Evolutionary conservation across 2,888 invertebrate species (phyloP).

Genomic region (Anorthoa munda): DNA sequence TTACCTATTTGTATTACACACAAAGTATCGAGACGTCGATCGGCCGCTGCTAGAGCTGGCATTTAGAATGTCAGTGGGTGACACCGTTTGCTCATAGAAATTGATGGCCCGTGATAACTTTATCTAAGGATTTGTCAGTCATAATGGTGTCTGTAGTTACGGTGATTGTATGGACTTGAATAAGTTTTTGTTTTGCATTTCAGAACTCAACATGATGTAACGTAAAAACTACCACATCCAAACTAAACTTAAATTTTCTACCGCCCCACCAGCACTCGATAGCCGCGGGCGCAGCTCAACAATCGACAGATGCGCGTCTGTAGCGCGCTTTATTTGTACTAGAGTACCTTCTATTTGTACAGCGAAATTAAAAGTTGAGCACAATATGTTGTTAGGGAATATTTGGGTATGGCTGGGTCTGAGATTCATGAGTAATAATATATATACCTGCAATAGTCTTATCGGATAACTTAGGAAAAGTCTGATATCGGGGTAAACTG

Average conservation of each 20-base stretch:
- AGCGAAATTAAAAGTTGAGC: conserved; percentile 63
- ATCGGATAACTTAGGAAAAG: background rate
- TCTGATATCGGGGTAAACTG: background rate
- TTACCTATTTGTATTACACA: too few relatives aligned
- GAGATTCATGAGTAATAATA: background rate
- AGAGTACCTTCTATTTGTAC: conserved; percentile 63
- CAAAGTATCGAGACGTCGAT: too few relatives aligned
- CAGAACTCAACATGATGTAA: background rate
- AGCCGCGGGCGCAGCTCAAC: conserved; percentile 65
- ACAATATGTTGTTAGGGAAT: conserved; percentile 59
- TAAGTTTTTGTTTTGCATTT: too few relatives aligned
- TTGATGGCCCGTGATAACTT: too few relatives aligned
- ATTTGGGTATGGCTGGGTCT: background rate
- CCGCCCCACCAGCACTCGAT: conserved; percentile 6
- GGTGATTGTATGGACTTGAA: too few relatives aligned
- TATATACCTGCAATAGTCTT: too few relatives aligned
- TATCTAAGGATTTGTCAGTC: too few relatives aligned
- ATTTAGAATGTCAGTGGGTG: too few relatives aligned
- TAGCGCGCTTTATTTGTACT: conserved; percentile 49
- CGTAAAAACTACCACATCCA: conserved; percentile 41
- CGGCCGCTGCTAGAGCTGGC: too few relatives aligned
- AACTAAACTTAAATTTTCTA: background rate
- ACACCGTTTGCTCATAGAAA: too few relatives aligned
- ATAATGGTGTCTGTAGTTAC: too few relatives aligned
- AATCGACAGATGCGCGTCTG: conserved; percentile 65